Evolutionary conservation across 2,888 invertebrate genomes (phyloP).

Genomic region (Torymus tubicola): DNA sequence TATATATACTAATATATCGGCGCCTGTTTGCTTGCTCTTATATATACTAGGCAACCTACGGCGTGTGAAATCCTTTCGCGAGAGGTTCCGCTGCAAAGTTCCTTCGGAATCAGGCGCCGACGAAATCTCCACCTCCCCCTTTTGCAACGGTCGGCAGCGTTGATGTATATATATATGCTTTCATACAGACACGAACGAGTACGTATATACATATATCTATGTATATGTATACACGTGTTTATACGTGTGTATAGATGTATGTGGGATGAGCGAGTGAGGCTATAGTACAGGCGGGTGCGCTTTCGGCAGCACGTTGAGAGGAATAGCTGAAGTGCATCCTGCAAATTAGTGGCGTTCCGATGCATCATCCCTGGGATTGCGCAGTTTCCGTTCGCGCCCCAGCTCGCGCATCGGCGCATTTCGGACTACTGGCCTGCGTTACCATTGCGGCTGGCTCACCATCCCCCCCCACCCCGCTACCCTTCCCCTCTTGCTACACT

Average conservation of each 20-base stretch:
- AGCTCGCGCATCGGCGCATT: slow-evolving; percentile 23
- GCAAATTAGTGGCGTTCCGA: slow-evolving; percentile 71
- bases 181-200: background rate
- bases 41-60: too few relatives aligned
- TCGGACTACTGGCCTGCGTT: background rate
- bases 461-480: background rate
- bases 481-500: background rate
- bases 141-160: too few relatives aligned
- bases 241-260: background rate
- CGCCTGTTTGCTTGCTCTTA: too few relatives aligned
- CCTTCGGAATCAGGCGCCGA: too few relatives aligned
- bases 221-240: background rate
- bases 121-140: too few relatives aligned
- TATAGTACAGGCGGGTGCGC: background rate
- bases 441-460: too few relatives aligned
- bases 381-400: slow-evolving; percentile 66
- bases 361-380: slow-evolving; percentile 66
- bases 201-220: too few relatives aligned
- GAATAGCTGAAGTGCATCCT: slow-evolving; percentile 67
- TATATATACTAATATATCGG: too few relatives aligned
- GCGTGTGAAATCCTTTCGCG: too few relatives aligned
- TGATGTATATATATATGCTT: too few relatives aligned
- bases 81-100: too few relatives aligned
- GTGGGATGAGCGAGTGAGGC: too few relatives aligned
- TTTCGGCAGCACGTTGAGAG: slow-evolving; percentile 63